These are phyloP conservation scores for Strigops habroptila DNA, from an alignment of 2,113 vertebrate genomes.

Conservation along the genomic window DNA sequence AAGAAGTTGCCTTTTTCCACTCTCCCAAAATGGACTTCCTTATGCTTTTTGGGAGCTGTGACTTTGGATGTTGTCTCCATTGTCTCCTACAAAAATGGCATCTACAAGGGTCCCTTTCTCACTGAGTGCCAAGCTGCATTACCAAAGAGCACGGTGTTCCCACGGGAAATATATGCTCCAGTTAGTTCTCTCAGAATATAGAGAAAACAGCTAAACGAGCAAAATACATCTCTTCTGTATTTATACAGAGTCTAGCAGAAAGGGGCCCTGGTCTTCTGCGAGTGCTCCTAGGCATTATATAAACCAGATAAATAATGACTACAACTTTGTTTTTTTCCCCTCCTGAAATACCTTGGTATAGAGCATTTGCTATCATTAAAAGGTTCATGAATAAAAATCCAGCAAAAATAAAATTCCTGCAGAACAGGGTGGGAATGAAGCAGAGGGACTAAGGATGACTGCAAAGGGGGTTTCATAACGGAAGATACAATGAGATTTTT, in stretches of 20 bases:
- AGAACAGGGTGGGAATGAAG: background rate
- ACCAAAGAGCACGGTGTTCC: background rate
- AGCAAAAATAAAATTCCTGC: background rate
- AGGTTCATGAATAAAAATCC: background rate
- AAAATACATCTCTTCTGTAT: background rate
- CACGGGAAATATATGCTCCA: background rate
- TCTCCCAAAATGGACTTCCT: background rate
- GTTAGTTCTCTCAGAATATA: background rate
- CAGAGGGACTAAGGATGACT: background rate
- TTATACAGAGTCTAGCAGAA: background rate
- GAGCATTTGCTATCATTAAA: background rate
- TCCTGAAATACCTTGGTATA: background rate
- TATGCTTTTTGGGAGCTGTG: background rate
- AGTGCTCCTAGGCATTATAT: background rate
- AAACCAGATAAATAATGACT: background rate
- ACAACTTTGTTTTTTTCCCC: background rate
- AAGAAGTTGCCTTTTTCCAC: background rate
- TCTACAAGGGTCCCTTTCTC: background rate
- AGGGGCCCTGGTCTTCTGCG: background rate
- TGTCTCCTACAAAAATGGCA: background rate
- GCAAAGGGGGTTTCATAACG: background rate
- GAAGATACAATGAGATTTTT: background rate
- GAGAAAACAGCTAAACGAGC: background rate
- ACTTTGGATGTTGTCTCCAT: background rate
- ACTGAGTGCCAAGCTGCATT: background rate